These are phyloP conservation scores for Botrylloides violaceus DNA, from an alignment of 23 tunicate species.

Conservation along the genomic window DNA sequence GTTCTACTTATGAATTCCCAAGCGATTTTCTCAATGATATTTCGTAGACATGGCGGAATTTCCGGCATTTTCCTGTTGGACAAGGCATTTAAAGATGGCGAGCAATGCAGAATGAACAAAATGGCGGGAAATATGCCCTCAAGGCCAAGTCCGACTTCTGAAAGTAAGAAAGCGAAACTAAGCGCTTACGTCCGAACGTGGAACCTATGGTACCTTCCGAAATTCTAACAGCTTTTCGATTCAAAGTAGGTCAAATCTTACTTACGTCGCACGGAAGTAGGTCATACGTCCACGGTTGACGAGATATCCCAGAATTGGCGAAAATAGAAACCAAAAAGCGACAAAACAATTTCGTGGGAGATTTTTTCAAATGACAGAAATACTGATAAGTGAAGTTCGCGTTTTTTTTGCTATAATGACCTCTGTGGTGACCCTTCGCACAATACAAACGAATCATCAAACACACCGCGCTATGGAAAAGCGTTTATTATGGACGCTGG, in stretches of 20 bases:
- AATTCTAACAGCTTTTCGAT: no score
- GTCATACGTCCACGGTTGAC: constrained; percentile 26
- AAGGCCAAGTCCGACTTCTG: neutral
- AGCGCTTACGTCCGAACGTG: no score
- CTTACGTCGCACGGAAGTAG: constrained; percentile 16
- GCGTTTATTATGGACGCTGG: no score
- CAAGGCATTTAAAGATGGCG: neutral
- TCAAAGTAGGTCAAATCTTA: constrained; percentile 28
- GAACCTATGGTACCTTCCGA: no score
- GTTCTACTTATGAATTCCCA: neutral
- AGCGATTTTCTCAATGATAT: neutral
- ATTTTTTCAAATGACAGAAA: no score
- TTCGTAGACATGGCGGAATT: neutral
- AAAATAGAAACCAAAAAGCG: no score
- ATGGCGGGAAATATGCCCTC: neutral
- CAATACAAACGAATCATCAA: no score
- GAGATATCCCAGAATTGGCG: neutral
- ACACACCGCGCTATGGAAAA: no score
- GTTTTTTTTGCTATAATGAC: no score
- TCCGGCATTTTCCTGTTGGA: neutral
- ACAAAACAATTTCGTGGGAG: no score
- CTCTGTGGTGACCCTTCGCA: no score
- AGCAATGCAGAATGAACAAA: neutral
- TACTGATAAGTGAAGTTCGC: no score
- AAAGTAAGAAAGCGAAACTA: neutral